phyloP scores from a whole-genome alignment of 2,888 invertebrate genomes.

The Lordiphosa fenestrarum region DNA sequence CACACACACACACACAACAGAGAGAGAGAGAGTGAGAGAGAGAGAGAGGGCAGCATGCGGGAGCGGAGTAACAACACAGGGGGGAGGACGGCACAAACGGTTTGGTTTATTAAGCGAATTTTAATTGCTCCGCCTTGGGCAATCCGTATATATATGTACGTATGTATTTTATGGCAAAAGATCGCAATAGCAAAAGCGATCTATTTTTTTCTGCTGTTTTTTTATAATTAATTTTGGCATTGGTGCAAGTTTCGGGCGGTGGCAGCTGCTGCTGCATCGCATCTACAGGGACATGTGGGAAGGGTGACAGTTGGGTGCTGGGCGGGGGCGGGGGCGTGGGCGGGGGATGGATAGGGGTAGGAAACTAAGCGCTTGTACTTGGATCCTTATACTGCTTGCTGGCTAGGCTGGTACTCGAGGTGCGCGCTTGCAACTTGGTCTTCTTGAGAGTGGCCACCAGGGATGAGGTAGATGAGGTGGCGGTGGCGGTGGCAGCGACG shows the following conservation, averaged over 20 bases:
- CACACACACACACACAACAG: not conserved
- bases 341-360: not conserved
- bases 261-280: conserved; percentile 47
- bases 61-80: not conserved
- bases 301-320: not conserved
- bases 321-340: too few relatives aligned
- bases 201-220: conserved; percentile 25
- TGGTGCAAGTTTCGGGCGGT: conserved; percentile 46
- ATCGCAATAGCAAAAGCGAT: conserved; percentile 28
- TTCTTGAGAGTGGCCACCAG: conserved; percentile 58
- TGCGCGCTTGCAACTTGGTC: conserved; percentile 56
- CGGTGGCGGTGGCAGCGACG: conserved; percentile 9
- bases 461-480: conserved; percentile 23
- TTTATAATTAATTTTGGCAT: conserved; percentile 76
- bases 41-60: not conserved
- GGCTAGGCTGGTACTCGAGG: conserved; percentile 22
- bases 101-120: conserved; percentile 15
- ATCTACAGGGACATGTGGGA: conserved; percentile 19
- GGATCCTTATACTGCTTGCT: conserved; percentile 77
- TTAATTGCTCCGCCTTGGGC: conserved; percentile 8
- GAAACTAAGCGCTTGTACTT: conserved; percentile 64
- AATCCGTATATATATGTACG: conserved; percentile 1
- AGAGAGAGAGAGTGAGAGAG: not conserved
- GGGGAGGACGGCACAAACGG: conserved; percentile 2
- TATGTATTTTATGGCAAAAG: conserved; percentile 14